Percentiles rank a stretch among this genome's conserved stretches.
phyloP scores from a whole-genome alignment of 2,888 invertebrate species.

The Baronia brevicornis region DNA sequence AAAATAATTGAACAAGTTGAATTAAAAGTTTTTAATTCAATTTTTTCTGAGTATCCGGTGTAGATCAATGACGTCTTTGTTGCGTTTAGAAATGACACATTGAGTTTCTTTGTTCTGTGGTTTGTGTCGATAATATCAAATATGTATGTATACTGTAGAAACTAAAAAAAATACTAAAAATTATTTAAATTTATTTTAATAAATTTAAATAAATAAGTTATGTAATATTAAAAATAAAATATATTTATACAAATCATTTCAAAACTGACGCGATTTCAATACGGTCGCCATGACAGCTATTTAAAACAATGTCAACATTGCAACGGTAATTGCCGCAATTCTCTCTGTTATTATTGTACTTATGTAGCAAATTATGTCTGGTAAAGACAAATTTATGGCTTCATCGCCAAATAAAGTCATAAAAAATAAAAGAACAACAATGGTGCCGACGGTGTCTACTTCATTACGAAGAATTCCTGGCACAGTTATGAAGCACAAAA shows the following conservation, averaged over 20 bases:
- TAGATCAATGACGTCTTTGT: slow-evolving; percentile 13
- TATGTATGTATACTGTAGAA: too few species aligned
- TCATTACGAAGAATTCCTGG: slow-evolving; percentile 30
- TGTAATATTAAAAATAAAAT: too few species aligned
- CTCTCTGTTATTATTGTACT: background rate
- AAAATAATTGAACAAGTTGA: too few species aligned
- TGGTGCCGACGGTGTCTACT: slow-evolving; percentile 25
- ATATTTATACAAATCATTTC: slow-evolving; percentile 23
- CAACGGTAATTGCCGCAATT: slow-evolving; percentile 13
- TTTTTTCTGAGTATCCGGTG: slow-evolving; percentile 5
- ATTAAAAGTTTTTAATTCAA: background rate
- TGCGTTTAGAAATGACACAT: slow-evolving; percentile 13
- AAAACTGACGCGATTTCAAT: slow-evolving; percentile 32
- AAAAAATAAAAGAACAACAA: slow-evolving; percentile 38
- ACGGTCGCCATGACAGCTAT: slow-evolving; percentile 47
- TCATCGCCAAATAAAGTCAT: slow-evolving; percentile 30
- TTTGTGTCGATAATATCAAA: too few species aligned
- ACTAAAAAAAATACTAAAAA: too few species aligned
- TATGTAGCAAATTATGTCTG: slow-evolving; percentile 32
- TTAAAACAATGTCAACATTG: slow-evolving; percentile 36
- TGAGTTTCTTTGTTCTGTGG: too few species aligned
- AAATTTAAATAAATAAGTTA: too few species aligned
- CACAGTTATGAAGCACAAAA: slow-evolving; percentile 21
- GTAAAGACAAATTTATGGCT: slow-evolving; percentile 41
- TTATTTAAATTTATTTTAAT: too few species aligned